Conservation (phyloP, 1,140 invertebrate genomes). For the Drosophila sproati region DNA sequence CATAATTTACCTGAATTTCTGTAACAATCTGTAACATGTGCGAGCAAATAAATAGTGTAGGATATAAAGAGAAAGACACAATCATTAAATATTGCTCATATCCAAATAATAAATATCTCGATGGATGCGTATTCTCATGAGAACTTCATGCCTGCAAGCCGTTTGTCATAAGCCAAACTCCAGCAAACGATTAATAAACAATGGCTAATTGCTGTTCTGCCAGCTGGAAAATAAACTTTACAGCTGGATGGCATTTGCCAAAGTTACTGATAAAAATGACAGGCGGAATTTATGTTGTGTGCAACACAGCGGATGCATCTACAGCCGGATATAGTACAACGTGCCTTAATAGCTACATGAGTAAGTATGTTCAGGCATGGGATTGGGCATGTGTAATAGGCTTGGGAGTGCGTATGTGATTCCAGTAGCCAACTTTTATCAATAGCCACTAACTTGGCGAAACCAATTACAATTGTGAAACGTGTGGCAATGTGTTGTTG, state of each 20-base stretch:
- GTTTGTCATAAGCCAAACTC: slow-evolving; percentile 1
- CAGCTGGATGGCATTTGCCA: too few species aligned
- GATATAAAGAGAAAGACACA: too few species aligned
- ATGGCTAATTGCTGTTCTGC: neutral
- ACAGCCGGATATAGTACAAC: too few species aligned
- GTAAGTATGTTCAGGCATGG: neutral
- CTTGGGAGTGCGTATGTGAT: slow-evolving; percentile 11
- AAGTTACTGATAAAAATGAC: neutral
- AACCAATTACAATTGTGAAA: slow-evolving; percentile 52
- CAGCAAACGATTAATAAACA: neutral
- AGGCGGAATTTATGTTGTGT: neutral
- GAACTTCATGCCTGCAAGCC: neutral
- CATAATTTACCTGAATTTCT: too few species aligned
- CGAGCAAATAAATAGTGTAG: too few species aligned
- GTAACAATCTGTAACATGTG: too few species aligned
- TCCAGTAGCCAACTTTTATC: slow-evolving; percentile 22
- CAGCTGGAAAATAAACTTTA: neutral
- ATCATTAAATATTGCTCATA: too few species aligned
- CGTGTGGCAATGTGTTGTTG: slow-evolving; percentile 24
- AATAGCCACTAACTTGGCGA: slow-evolving; percentile 26
- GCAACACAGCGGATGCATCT: neutral
- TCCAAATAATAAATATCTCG: too few species aligned
- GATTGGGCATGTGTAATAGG: neutral
- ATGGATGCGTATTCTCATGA: too few species aligned
- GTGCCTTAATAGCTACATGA: too few species aligned